A percentile compares a stretch with the other conserved stretches of the same genome.
Conservation (phyloP, 1,140 invertebrate genomes). For the Drosophila aff. region DNA sequence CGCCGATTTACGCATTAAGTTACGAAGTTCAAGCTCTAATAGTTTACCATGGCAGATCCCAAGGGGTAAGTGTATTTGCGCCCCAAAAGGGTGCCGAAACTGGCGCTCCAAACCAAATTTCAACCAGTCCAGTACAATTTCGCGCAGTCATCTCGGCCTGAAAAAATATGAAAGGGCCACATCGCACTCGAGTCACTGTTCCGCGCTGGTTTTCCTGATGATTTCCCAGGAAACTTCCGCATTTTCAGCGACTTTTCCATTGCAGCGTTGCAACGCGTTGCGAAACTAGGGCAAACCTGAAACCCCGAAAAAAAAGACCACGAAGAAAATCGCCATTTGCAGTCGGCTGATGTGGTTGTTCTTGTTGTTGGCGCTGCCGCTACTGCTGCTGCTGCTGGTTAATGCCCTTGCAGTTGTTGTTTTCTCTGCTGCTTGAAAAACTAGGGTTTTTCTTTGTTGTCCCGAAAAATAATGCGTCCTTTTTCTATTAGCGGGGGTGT, state of each 20-base stretch:
- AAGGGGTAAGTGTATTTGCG: conserved; percentile 69
- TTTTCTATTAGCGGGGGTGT: not conserved
- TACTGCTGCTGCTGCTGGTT: conserved; percentile 14
- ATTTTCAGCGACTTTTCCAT: conserved; percentile 18
- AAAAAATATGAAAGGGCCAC: conserved; percentile 68
- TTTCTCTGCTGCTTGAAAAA: conserved; percentile 18
- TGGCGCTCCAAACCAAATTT: conserved; percentile 17
- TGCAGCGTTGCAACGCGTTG: conserved; percentile 23
- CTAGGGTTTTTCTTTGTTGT: conserved; percentile 37
- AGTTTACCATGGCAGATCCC: conserved; percentile 69
- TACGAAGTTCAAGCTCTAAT: conserved; percentile 61
- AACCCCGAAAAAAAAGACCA: conserved; percentile 20
- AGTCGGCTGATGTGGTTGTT: conserved; percentile 39
- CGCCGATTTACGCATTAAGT: conserved; percentile 66
- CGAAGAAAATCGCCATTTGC: conserved; percentile 67
- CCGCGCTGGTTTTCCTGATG: not conserved
- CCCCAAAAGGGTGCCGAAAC: conserved; percentile 48
- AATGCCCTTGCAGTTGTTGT: conserved; percentile 48
- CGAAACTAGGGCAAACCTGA: conserved; percentile 65
- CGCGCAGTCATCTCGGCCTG: conserved; percentile 72
- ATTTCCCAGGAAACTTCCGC: not conserved
- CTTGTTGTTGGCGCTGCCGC: conserved; percentile 26
- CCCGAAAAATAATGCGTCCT: conserved; percentile 17
- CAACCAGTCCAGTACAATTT: conserved; percentile 54
- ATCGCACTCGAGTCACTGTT: conserved; percentile 29